phyloP scores from a whole-genome alignment of 2,797 vertebrate genomes.

The Mormyrus proboscirostris region DNA sequence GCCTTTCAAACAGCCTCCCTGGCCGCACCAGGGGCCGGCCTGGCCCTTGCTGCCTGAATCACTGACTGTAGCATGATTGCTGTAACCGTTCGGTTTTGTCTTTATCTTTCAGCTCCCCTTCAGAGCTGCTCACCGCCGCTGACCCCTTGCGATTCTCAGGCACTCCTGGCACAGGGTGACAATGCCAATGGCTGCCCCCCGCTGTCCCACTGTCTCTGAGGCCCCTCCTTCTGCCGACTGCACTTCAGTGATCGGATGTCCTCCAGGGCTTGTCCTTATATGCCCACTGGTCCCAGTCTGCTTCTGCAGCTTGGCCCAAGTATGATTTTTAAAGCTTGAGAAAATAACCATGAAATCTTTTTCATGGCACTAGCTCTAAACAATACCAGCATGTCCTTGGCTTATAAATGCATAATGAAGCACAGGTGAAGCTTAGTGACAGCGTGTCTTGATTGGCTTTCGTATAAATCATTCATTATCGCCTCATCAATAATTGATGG shows the following conservation, averaged over 20 bases:
- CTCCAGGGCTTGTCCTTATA: not conserved
- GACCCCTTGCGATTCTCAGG: not conserved
- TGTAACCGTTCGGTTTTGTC: not conserved
- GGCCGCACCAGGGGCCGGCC: not conserved
- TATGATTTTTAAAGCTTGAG: not conserved
- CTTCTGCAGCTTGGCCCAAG: not conserved
- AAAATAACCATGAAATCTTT: not conserved
- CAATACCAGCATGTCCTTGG: slow-evolving; percentile 74
- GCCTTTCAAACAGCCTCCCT: not conserved
- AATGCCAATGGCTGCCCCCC: not conserved
- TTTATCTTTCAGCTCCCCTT: not conserved
- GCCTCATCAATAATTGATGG: slow-evolving; percentile 74
- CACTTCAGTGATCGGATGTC: not conserved
- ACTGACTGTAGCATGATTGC: not conserved
- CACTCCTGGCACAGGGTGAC: not conserved
- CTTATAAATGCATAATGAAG: slow-evolving; percentile 74
- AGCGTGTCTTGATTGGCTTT: slow-evolving; percentile 68
- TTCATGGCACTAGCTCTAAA: slow-evolving; percentile 45
- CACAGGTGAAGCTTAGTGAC: slow-evolving; percentile 61
- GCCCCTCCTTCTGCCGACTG: not conserved
- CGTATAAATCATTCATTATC: slow-evolving; percentile 75
- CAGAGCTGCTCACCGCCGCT: not conserved
- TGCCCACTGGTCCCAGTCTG: not conserved
- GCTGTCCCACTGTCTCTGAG: not conserved
- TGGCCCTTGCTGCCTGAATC: not conserved